These are phyloP conservation scores for Drosophila lacteicornis DNA, from an alignment of 1,140 invertebrate genomes.

Conservation along the genomic window DNA sequence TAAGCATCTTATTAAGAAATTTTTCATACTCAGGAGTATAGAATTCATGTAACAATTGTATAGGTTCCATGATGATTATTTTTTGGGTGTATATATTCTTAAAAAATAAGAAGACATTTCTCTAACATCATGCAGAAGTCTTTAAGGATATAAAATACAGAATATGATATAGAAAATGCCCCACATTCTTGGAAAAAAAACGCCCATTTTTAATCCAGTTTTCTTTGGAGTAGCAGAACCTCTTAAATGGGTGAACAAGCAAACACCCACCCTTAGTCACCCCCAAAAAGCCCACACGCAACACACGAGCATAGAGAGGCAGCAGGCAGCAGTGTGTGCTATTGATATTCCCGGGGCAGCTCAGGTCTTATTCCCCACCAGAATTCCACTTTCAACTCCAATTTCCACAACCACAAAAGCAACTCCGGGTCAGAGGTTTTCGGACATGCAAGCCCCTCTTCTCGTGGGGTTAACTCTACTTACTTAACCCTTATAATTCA, in stretches of 20 bases:
- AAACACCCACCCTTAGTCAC: slow-evolving; percentile 2
- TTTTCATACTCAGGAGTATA: too few relatives aligned
- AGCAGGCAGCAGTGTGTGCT: background rate
- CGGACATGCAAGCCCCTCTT: slow-evolving; percentile 6
- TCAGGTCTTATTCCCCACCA: background rate
- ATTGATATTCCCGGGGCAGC: slow-evolving; percentile 17
- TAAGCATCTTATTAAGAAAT: too few relatives aligned
- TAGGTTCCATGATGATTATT: too few relatives aligned
- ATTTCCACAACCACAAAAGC: background rate
- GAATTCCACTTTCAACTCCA: slow-evolving; percentile 1
- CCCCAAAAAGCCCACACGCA: background rate
- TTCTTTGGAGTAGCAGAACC: slow-evolving; percentile 11
- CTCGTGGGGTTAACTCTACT: slow-evolving; percentile 7
- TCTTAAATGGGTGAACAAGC: slow-evolving; percentile 11
- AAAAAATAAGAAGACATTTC: too few relatives aligned
- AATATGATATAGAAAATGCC: too few relatives aligned
- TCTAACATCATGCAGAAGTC: too few relatives aligned
- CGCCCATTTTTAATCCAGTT: background rate
- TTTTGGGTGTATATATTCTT: background rate
- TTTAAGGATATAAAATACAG: too few relatives aligned
- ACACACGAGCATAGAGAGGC: background rate
- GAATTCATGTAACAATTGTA: too few relatives aligned
- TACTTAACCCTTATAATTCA: slow-evolving; percentile 4
- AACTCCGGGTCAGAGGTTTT: slow-evolving; percentile 7
- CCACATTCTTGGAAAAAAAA: background rate